Evolutionary conservation across 2,797 vertebrate species (phyloP).

Genomic region (Anabacerthia variegaticeps): DNA sequence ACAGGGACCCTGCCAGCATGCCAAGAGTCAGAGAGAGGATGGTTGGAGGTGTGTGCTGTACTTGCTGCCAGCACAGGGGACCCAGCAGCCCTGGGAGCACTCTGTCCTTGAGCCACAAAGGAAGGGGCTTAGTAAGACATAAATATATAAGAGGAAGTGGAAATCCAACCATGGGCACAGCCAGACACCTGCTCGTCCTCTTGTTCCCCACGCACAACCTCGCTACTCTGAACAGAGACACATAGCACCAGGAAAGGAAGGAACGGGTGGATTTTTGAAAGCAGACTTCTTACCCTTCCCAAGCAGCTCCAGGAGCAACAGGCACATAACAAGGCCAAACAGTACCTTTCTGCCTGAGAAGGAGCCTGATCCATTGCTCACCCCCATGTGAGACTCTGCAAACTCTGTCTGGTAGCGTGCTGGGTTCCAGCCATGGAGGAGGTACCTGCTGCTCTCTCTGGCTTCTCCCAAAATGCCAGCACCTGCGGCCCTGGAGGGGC

Average conservation of each 20-base stretch:
- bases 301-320: background rate
- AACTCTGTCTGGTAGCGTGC: background rate
- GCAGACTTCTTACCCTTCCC: background rate
- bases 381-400: background rate
- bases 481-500: fast-evolving
- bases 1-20: background rate
- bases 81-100: background rate
- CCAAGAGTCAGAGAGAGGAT: background rate
- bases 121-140: background rate
- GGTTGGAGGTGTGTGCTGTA: background rate
- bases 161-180: background rate
- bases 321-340: background rate
- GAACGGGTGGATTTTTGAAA: background rate
- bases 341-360: background rate
- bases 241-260: background rate
- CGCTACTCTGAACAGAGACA: background rate
- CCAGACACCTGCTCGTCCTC: background rate
- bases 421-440: background rate
- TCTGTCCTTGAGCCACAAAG: background rate
- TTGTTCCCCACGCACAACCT: background rate
- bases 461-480: background rate
- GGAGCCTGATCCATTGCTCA: background rate
- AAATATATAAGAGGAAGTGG: background rate
- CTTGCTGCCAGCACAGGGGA: background rate
- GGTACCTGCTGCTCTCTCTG: background rate